Evolutionary conservation across 2,113 vertebrate species (phyloP).

Genomic region (Pandion haliaetus): DNA sequence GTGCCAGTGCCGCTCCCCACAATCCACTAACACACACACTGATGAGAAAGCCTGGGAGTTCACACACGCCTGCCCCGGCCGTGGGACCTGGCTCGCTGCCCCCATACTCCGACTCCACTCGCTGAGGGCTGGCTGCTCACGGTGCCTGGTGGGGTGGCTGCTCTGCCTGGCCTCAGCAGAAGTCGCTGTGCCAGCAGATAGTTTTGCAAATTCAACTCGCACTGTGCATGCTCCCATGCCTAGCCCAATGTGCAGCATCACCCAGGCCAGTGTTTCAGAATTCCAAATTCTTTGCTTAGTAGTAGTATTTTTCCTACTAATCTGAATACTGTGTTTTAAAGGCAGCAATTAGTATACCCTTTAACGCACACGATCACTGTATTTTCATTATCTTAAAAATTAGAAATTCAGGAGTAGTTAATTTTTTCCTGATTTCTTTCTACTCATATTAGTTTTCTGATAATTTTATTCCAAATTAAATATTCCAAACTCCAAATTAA

Average conservation of each 20-base stretch:
- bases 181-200: not conserved
- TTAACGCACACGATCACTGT: not conserved
- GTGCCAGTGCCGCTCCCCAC: not conserved
- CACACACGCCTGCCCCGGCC: not conserved
- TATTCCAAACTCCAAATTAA: not conserved
- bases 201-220: not conserved
- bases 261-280: not conserved
- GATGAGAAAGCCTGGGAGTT: rapidly evolving
- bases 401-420: not conserved
- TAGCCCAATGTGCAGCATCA: rapidly evolving
- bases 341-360: not conserved
- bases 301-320: not conserved
- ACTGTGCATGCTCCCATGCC: rapidly evolving
- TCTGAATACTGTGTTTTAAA: not conserved
- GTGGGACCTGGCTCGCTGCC: not conserved
- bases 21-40: rapidly evolving
- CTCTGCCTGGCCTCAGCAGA: not conserved
- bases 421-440: not conserved
- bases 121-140: not conserved
- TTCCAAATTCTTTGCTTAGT: not conserved
- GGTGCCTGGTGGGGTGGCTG: not conserved
- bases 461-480: not conserved
- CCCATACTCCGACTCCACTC: rapidly evolving
- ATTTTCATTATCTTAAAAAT: not conserved
- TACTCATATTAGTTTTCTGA: not conserved